phyloP scores from a whole-genome alignment of 2,797 vertebrate genomes.

The Sebastes kiyomatsui region DNA sequence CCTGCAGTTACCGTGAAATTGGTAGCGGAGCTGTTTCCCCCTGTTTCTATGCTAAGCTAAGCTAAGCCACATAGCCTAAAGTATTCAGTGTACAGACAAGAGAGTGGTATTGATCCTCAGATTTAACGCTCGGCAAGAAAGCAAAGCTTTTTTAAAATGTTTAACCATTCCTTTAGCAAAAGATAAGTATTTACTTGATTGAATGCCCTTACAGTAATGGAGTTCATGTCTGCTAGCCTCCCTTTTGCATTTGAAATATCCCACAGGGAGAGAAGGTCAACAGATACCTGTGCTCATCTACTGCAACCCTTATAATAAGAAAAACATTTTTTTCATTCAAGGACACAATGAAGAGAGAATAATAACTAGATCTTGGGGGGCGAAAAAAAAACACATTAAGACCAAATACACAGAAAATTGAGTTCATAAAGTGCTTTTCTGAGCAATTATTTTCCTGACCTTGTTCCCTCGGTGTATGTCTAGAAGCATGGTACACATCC shows the following conservation, averaged over 20 bases:
- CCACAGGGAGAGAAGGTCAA: neutral
- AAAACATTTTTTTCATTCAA: neutral
- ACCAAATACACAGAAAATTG: neutral
- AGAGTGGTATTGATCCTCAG: neutral
- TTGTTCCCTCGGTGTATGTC: slow-evolving; percentile 60
- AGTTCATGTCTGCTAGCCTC: neutral
- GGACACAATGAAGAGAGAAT: neutral
- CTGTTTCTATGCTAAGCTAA: neutral
- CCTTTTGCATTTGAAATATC: neutral
- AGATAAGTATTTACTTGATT: neutral
- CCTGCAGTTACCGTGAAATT: neutral
- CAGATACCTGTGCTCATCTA: neutral
- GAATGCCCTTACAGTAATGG: neutral
- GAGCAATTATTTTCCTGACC: slow-evolving; percentile 40
- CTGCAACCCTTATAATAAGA: neutral
- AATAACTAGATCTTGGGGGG: neutral
- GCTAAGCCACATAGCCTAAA: neutral
- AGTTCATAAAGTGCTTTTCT: neutral
- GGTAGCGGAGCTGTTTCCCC: neutral
- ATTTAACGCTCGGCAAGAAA: neutral
- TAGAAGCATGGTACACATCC: slow-evolving; percentile 35
- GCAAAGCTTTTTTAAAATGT: neutral
- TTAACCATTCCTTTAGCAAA: neutral
- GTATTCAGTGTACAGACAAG: neutral
- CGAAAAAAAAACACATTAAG: neutral